Evolutionary conservation across 2,797 vertebrate species (phyloP).

Genomic region (Sebastes steindachneri): DNA sequence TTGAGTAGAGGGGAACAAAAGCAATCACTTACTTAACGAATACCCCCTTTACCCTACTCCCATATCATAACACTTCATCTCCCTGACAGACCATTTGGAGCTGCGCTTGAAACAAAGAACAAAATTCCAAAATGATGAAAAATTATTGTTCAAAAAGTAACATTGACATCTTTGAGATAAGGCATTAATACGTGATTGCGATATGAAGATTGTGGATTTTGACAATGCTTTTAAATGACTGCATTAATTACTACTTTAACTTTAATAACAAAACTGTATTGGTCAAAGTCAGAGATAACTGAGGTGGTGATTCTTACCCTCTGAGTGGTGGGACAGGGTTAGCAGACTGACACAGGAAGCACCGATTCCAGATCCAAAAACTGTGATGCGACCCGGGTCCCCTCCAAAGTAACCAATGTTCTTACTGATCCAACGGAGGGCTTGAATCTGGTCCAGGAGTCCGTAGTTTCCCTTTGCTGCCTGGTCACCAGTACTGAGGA

Average conservation of each 20-base stretch:
- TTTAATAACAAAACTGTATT: background rate
- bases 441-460: constrained; percentile 98
- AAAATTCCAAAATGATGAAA: constrained; percentile 34
- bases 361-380: constrained; percentile 98
- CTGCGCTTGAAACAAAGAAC: constrained; percentile 43
- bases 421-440: constrained; percentile 92
- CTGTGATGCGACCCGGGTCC: constrained; percentile 85
- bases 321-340: constrained; percentile 98
- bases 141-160: constrained; percentile 6
- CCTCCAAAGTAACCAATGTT: constrained; percentile 86
- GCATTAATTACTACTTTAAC: background rate
- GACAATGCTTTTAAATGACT: background rate
- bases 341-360: constrained; percentile 98
- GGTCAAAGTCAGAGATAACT: background rate
- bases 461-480: constrained; percentile 99
- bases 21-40: constrained; percentile 74
- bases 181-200: background rate
- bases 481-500: constrained; percentile 99
- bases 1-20: constrained; percentile 66
- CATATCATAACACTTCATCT: constrained; percentile 66
- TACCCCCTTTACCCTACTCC: constrained; percentile 54
- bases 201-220: constrained; percentile 6
- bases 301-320: constrained; percentile 86
- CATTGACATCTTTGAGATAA: background rate
- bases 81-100: constrained; percentile 51